Conservation (phyloP, 1,140 invertebrate species). For the Goniozus legneri region DNA sequence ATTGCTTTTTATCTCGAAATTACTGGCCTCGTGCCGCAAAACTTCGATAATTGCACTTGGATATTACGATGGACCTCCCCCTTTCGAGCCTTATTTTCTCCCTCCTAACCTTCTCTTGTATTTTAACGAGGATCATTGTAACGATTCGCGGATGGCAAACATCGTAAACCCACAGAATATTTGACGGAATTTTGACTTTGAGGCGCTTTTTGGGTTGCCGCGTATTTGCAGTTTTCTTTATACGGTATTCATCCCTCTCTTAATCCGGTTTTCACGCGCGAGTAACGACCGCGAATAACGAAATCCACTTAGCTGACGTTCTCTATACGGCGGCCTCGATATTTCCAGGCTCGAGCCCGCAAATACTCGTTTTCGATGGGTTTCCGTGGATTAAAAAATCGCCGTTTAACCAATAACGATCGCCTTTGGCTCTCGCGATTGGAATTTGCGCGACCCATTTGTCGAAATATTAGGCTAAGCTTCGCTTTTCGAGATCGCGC, state of each 20-base stretch:
- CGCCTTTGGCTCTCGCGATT: constrained; percentile 16
- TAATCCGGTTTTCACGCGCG: too few relatives aligned
- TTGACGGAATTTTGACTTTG: too few relatives aligned
- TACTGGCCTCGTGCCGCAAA: constrained; percentile 9
- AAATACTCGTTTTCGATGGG: constrained; percentile 18
- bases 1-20: constrained; percentile 1
- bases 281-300: background rate
- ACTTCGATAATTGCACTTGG: constrained; percentile 13
- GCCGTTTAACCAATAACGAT: constrained; percentile 27
- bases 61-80: too few relatives aligned
- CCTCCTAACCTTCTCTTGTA: too few relatives aligned
- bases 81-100: too few relatives aligned
- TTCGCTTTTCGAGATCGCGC: constrained; percentile 10
- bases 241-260: too few relatives aligned
- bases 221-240: too few relatives aligned
- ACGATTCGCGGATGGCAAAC: too few relatives aligned
- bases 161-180: too few relatives aligned
- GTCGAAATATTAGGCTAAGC: constrained; percentile 19
- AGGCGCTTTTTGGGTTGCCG: too few relatives aligned
- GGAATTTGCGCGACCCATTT: constrained; percentile 20
- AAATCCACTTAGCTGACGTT: constrained; percentile 20
- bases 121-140: too few relatives aligned
- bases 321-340: constrained; percentile 3
- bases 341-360: background rate
- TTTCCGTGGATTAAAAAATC: constrained; percentile 17